These are phyloP conservation scores for Maconellicoccus hirsutus DNA, from an alignment of 1,140 invertebrate genomes.

Conservation along the genomic window DNA sequence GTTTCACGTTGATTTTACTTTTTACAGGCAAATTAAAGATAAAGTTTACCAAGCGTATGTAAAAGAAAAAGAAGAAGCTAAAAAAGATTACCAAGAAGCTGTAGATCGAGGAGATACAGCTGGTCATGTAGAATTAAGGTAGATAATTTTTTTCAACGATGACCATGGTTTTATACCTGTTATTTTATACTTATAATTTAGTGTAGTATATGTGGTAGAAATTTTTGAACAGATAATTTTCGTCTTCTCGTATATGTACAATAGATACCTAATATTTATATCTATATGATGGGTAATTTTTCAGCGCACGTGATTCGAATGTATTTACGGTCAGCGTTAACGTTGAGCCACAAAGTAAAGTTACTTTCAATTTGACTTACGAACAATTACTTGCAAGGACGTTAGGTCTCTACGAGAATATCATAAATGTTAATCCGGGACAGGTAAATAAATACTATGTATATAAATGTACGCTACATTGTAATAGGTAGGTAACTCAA, in stretches of 20 bases:
- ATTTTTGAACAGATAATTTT: not conserved
- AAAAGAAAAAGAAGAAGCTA: conserved; percentile 50
- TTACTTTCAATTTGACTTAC: conserved; percentile 49
- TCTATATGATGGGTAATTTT: not conserved
- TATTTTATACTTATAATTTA: not conserved
- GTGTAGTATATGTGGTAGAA: not conserved
- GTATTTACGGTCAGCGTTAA: conserved; percentile 50
- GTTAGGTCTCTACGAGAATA: conserved; percentile 46
- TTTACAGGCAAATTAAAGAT: conserved; percentile 40
- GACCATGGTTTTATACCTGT: not conserved
- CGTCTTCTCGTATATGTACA: not conserved
- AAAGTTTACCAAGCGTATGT: conserved; percentile 42
- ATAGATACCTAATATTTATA: conserved; percentile 12
- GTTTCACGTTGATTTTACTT: not conserved
- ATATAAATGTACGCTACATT: too few relatives aligned
- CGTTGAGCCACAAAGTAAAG: conserved; percentile 43
- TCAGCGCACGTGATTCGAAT: conserved; percentile 50
- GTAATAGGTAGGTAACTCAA: too few relatives aligned
- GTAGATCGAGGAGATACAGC: conserved; percentile 45
- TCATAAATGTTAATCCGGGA: conserved; percentile 48
- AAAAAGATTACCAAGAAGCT: conserved; percentile 48
- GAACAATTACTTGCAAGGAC: conserved; percentile 47
- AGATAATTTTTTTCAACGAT: conserved; percentile 28
- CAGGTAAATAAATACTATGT: too few relatives aligned
- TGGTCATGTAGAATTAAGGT: conserved; percentile 44